A percentile compares a stretch with the other conserved stretches of the same genome.
Evolutionary conservation across 2,113 vertebrate species (phyloP).

Genomic region (Amia ocellicauda): DNA sequence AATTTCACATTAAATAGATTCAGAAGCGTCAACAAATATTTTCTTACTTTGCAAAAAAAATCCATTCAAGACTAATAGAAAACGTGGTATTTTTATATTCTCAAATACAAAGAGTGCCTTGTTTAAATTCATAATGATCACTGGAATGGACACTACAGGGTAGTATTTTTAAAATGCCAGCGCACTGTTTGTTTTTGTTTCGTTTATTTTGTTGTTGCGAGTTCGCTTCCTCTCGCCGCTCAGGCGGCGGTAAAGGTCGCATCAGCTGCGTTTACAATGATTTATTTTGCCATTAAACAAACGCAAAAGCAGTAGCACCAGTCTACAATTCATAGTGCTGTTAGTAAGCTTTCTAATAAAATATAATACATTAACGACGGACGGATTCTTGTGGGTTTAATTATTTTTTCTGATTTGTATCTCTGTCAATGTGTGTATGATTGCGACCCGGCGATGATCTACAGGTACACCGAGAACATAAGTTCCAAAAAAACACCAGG

Average conservation of each 20-base stretch:
- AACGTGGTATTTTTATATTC: too few species aligned
- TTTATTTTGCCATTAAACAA: not conserved
- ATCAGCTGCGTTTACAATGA: not conserved
- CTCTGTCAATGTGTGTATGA: not conserved
- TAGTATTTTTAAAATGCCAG: too few species aligned
- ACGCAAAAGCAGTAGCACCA: not conserved
- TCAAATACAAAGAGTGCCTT: too few species aligned
- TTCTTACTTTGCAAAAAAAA: too few species aligned
- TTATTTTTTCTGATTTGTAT: not conserved
- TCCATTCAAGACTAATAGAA: too few species aligned
- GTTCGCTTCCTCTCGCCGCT: not conserved
- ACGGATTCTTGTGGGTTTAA: not conserved
- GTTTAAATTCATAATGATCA: too few species aligned
- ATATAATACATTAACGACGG: too few species aligned
- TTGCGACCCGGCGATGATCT: not conserved
- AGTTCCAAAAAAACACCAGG: slow-evolving; percentile 8
- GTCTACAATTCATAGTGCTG: not conserved
- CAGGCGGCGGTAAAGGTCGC: not conserved
- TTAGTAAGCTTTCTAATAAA: too few species aligned
- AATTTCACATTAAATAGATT: too few species aligned
- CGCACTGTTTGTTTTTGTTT: not conserved
- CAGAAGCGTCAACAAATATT: too few species aligned
- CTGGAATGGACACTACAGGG: too few species aligned
- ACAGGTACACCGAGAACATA: slow-evolving; percentile 4
- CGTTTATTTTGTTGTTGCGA: not conserved